These are phyloP conservation scores for Cryptoleucopteryx plumbea DNA, from an alignment of 2,113 vertebrate species.

Conservation along the genomic window DNA sequence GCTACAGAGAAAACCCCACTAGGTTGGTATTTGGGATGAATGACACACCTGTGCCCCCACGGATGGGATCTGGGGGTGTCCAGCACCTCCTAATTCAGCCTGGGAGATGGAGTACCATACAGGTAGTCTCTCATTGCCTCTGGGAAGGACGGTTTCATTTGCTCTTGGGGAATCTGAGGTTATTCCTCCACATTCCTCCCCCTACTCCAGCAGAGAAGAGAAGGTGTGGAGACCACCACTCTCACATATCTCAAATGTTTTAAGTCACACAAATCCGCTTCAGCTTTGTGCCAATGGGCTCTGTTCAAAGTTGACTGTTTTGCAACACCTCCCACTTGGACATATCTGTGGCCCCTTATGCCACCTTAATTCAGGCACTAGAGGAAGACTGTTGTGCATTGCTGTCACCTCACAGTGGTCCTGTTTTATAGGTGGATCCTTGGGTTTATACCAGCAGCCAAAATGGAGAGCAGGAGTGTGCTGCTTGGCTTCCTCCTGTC, in stretches of 20 bases:
- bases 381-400: neutral
- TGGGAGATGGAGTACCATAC: neutral
- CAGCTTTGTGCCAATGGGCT: neutral
- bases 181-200: neutral
- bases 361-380: neutral
- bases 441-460: neutral
- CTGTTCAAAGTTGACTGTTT: neutral
- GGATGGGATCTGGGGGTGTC: neutral
- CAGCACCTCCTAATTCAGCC: neutral
- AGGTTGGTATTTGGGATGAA: neutral
- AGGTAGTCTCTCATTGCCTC: neutral
- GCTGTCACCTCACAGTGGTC: neutral
- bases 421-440: neutral
- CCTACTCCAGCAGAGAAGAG: neutral
- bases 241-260: neutral
- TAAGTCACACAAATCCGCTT: neutral
- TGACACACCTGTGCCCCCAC: neutral
- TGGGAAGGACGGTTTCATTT: neutral
- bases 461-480: neutral
- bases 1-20: neutral
- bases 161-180: neutral
- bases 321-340: neutral
- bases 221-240: too few species aligned
- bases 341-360: neutral
- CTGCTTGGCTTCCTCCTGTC: neutral